These are phyloP conservation scores for Tethya wilhelma DNA, from an alignment of 37 sponge, comb jelly and placozoan genomes.

Conservation along the genomic window DNA sequence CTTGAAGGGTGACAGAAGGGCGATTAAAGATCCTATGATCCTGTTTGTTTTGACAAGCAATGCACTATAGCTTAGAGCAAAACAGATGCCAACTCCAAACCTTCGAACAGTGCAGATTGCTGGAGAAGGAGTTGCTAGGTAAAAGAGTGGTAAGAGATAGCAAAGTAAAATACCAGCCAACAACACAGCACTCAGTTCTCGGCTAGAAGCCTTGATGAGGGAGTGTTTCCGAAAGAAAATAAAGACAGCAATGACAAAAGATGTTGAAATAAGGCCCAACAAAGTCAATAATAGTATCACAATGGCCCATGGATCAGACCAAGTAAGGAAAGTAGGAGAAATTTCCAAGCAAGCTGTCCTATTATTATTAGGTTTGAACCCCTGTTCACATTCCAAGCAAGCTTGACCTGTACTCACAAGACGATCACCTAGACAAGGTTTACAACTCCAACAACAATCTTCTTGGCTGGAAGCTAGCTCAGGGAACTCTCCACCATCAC, in stretches of 20 bases:
- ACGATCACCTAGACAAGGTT: conserved; percentile 37
- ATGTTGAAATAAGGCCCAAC: conserved; percentile 34
- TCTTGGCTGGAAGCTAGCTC: conserved; percentile 3
- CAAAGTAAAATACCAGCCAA: conserved; percentile 56
- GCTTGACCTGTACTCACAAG: conserved; percentile 12
- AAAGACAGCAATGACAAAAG: conserved; percentile 31
- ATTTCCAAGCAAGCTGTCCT: conserved; percentile 38
- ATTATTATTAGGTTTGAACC: conserved; percentile 43
- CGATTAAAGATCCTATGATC: conserved; percentile 70
- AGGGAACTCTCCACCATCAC: conserved; percentile 41
- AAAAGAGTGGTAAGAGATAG: conserved; percentile 60
- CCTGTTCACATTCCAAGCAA: conserved; percentile 52
- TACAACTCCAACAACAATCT: conserved; percentile 71
- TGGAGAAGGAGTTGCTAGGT: conserved; percentile 37
- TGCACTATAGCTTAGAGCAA: conserved; percentile 60
- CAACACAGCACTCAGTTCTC: conserved; percentile 74
- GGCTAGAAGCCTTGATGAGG: conserved; percentile 69
- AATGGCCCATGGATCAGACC: conserved; percentile 27
- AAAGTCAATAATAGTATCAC: conserved; percentile 36
- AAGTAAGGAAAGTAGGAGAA: conserved; percentile 19
- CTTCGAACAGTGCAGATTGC: conserved; percentile 46
- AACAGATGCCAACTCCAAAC: conserved; percentile 46
- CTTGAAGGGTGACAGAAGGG: background rate
- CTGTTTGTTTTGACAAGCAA: conserved; percentile 65
- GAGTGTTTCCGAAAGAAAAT: conserved; percentile 31